Conservation (phyloP, 2,797 vertebrate genomes). For the Rhinophrynus dorsalis region DNA sequence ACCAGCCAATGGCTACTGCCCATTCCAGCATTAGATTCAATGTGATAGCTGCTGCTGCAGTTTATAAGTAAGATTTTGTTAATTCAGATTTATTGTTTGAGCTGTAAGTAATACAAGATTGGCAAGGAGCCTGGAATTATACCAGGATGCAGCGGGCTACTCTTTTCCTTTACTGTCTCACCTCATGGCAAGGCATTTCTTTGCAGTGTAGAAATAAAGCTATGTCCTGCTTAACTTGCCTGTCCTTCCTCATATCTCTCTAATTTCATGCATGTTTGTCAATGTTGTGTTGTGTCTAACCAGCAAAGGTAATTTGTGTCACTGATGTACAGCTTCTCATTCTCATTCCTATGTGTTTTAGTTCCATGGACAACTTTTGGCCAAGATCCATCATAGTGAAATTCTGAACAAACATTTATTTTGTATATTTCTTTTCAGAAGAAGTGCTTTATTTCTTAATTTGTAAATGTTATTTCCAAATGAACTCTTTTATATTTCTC, state of each 20-base stretch:
- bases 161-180: constrained; percentile 1
- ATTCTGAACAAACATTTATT: too few species aligned
- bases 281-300: not conserved
- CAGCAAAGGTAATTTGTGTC: not conserved
- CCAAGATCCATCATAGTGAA: too few species aligned
- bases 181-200: not conserved
- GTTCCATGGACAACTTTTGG: not conserved
- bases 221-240: constrained; percentile 35
- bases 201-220: constrained; percentile 1
- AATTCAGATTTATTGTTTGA: too few species aligned
- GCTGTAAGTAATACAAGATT: not conserved
- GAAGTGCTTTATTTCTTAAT: too few species aligned
- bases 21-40: too few species aligned
- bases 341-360: not conserved
- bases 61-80: too few species aligned
- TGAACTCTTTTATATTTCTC: too few species aligned
- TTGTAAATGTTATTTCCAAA: too few species aligned
- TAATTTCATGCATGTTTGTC: not conserved
- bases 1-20: too few species aligned
- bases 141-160: not conserved
- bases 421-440: too few species aligned
- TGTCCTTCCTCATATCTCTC: not conserved
- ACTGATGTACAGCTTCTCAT: not conserved
- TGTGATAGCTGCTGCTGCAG: too few species aligned
- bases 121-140: not conserved